Conservation (phyloP, 2,797 vertebrate genomes). For the Cebuella pygmaea region DNA sequence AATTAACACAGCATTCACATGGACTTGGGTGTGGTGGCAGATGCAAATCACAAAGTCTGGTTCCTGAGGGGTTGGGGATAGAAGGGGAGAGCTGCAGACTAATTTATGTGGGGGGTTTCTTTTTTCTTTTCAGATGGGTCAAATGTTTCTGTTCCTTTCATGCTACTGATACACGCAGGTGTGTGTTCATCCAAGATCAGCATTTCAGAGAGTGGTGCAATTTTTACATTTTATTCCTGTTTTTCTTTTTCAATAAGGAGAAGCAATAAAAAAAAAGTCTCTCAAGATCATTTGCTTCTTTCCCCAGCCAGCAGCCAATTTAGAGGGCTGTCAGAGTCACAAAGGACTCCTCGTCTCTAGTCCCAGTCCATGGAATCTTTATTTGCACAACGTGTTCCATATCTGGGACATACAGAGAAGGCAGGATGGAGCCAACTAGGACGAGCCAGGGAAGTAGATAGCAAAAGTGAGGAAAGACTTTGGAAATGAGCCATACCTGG, state of each 20-base stretch:
- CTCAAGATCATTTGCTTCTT: background rate
- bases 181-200: background rate
- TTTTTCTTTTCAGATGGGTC: background rate
- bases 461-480: conserved; percentile 63
- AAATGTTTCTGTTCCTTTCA: conserved; percentile 6
- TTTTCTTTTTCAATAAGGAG: background rate
- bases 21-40: background rate
- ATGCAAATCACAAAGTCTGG: background rate
- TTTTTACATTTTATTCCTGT: background rate
- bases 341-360: background rate
- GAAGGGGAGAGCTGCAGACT: background rate
- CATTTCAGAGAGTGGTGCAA: conserved; percentile 1
- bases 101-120: background rate
- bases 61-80: background rate
- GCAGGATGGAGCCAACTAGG: conserved; percentile 12
- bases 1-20: conserved; percentile 5
- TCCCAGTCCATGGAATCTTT: background rate
- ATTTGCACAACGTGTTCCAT: background rate
- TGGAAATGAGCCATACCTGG: conserved; percentile 65
- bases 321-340: background rate
- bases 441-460: conserved; percentile 52
- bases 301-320: background rate
- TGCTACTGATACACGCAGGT: background rate
- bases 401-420: conserved; percentile 38
- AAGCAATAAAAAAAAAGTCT: background rate